phyloP scores from a whole-genome alignment of 2,888 invertebrate species.

The Sympetrum striolatum region DNA sequence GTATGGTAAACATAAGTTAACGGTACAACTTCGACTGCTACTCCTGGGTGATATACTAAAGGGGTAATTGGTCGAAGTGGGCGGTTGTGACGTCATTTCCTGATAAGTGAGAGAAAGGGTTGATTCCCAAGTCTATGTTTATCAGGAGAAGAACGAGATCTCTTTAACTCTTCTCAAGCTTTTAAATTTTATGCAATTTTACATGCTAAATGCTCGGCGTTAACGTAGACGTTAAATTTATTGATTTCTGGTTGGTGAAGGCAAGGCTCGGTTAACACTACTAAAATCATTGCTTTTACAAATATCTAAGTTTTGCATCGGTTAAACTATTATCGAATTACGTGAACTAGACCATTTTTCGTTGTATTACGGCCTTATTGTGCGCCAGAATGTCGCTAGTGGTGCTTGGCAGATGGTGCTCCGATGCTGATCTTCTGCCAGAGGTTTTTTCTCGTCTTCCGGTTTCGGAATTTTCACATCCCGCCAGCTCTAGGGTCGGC shows the following conservation, averaged over 20 bases:
- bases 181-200: too few relatives aligned
- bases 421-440: neutral
- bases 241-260: too few relatives aligned
- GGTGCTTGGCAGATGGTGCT: neutral
- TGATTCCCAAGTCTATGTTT: neutral
- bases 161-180: too few relatives aligned
- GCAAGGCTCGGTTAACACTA: too few relatives aligned
- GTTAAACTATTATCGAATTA: too few relatives aligned
- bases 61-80: conserved; percentile 37
- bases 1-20: neutral
- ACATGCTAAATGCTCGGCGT: too few relatives aligned
- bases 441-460: neutral
- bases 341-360: too few relatives aligned
- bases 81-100: conserved; percentile 40
- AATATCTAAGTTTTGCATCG: too few relatives aligned
- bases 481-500: neutral
- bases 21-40: neutral
- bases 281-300: too few relatives aligned
- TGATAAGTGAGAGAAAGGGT: conserved; percentile 1
- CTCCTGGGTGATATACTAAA: conserved; percentile 13
- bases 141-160: neutral
- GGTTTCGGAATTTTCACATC: neutral
- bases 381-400: neutral
- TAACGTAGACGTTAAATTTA: too few relatives aligned
- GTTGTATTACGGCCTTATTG: neutral